phyloP scores from a whole-genome alignment of 92 coral and sea anemone species.

The Zoanthus gigantus region DNA sequence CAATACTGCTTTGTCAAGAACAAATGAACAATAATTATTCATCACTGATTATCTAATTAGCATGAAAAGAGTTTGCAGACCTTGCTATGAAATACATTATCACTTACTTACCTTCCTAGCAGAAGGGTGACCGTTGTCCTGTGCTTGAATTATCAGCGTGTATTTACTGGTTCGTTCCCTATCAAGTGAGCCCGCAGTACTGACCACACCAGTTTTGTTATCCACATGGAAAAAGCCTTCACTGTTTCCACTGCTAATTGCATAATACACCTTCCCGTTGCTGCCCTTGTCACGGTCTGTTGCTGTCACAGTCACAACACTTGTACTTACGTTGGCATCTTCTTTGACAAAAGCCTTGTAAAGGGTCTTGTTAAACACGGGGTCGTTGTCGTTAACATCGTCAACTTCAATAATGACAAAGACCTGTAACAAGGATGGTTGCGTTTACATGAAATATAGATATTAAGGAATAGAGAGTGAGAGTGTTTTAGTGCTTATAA shows the following conservation, averaged over 20 bases:
- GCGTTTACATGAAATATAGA: too few species aligned
- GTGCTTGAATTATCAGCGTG: conserved; percentile 71
- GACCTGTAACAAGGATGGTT: conserved; percentile 34
- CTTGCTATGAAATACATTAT: neutral
- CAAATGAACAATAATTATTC: neutral
- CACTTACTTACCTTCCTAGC: conserved; percentile 48
- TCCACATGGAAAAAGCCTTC: conserved; percentile 60
- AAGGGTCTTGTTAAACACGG: conserved; percentile 75
- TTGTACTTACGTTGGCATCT: conserved; percentile 63
- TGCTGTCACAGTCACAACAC: conserved; percentile 75
- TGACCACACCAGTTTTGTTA: conserved; percentile 67
- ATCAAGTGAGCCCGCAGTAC: conserved; percentile 62
- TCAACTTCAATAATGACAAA: conserved; percentile 63
- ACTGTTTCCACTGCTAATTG: conserved; percentile 78
- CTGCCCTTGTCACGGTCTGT: conserved; percentile 76
- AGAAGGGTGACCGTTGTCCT: conserved; percentile 82
- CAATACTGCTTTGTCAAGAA: too few species aligned
- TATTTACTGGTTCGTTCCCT: conserved; percentile 65
- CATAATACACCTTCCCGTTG: conserved; percentile 83
- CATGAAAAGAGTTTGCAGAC: neutral
- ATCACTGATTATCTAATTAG: neutral
- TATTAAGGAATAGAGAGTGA: too few species aligned
- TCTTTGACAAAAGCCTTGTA: conserved; percentile 73
- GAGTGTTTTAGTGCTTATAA: too few species aligned
- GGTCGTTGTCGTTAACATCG: conserved; percentile 91